These are phyloP conservation scores for Eupithecia abbreviata DNA, from an alignment of 2,888 invertebrate species.

Conservation along the genomic window DNA sequence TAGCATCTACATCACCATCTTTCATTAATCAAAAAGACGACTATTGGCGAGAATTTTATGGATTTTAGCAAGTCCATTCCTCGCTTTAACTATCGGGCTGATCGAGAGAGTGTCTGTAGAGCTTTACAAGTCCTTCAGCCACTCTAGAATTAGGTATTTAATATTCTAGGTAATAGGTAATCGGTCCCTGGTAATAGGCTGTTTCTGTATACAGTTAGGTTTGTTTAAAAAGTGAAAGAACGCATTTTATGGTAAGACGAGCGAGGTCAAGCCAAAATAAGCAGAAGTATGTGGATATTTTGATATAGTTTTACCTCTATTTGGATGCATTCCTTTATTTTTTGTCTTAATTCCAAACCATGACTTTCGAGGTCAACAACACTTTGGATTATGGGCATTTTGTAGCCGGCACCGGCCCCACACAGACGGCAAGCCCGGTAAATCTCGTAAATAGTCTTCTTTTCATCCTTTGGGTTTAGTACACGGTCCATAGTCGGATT, in stretches of 20 bases:
- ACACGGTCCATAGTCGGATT: constrained; percentile 62
- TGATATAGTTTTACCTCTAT: constrained; percentile 57
- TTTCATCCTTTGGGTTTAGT: constrained; percentile 55
- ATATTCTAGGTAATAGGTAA: too few species aligned
- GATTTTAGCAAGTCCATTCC: too few species aligned
- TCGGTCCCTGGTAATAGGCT: too few species aligned
- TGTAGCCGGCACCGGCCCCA: constrained; percentile 78
- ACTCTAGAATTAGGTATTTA: too few species aligned
- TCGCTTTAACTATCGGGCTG: too few species aligned
- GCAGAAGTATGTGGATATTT: background rate
- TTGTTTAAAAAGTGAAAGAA: constrained; percentile 7
- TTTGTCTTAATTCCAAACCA: constrained; percentile 68
- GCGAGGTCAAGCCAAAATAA: background rate
- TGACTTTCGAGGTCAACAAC: constrained; percentile 61
- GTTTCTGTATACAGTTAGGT: constrained; percentile 19
- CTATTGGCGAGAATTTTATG: too few species aligned
- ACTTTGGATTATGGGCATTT: constrained; percentile 80
- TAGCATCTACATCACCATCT: too few species aligned
- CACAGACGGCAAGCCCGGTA: constrained; percentile 78
- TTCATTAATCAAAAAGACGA: background rate
- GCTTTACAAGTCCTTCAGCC: too few species aligned
- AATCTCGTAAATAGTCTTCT: constrained; percentile 73
- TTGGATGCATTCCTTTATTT: constrained; percentile 77
- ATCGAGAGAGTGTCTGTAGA: background rate
- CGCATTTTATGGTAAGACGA: background rate